Percentiles rank a stretch among this genome's conserved stretches.
phyloP scores from a whole-genome alignment of 2,888 invertebrate species.

The Yponomeuta cagnagella region DNA sequence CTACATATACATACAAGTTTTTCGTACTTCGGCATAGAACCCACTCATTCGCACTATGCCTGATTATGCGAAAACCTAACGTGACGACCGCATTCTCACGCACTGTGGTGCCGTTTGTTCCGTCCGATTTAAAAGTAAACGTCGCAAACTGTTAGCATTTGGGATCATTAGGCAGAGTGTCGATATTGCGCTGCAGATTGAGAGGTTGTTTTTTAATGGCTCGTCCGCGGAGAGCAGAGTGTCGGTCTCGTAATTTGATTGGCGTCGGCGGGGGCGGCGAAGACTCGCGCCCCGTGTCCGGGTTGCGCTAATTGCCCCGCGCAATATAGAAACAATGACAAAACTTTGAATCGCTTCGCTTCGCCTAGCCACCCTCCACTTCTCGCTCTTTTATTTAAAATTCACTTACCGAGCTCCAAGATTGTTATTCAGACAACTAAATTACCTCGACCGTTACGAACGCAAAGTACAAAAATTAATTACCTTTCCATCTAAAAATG shows the following conservation, averaged over 20 bases:
- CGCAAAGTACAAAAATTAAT: conserved; percentile 58
- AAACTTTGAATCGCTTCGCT: conserved; percentile 60
- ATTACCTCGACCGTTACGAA: conserved; percentile 34
- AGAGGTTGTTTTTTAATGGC: conserved; percentile 50
- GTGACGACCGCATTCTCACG: background rate
- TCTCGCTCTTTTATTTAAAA: conserved; percentile 70
- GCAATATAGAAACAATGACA: conserved; percentile 73
- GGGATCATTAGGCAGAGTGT: conserved; percentile 58
- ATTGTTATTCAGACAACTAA: conserved; percentile 57
- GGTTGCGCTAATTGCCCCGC: conserved; percentile 68
- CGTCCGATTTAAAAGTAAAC: conserved; percentile 4
- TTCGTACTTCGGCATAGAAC: conserved; percentile 20
- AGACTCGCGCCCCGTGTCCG: conserved; percentile 49
- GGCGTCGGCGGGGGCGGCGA: conserved; percentile 41
- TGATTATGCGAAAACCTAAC: conserved; percentile 9
- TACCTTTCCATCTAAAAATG: conserved; percentile 46
- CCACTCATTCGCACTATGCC: background rate
- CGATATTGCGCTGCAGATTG: conserved; percentile 43
- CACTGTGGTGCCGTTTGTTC: background rate
- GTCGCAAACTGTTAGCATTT: conserved; percentile 21
- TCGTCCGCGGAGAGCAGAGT: conserved; percentile 34
- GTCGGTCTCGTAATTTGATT: conserved; percentile 62
- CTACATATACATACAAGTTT: background rate
- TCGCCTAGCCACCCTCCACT: conserved; percentile 44
- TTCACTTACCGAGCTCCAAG: conserved; percentile 65